Percentiles rank a stretch among this genome's conserved stretches.
phyloP scores from a whole-genome alignment of 2,113 vertebrate species.

The Tinamus guttatus region DNA sequence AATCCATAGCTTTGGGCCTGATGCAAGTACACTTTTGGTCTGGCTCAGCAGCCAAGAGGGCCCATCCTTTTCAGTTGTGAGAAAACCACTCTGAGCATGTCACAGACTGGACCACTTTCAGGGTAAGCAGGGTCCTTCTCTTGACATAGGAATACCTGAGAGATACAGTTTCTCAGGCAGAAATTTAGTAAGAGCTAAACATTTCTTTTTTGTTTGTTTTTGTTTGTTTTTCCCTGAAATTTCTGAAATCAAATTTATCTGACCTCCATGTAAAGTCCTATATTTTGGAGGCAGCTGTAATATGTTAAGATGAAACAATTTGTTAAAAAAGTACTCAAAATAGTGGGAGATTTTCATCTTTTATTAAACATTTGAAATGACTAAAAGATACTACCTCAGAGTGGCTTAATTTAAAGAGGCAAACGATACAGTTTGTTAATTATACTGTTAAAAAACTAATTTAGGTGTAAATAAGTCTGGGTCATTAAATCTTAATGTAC shows the following conservation, averaged over 20 bases:
- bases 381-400: slow-evolving; percentile 57
- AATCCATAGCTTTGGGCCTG: not conserved
- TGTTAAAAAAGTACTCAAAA: slow-evolving; percentile 13
- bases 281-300: not conserved
- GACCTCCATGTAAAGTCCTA: not conserved
- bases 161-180: not conserved
- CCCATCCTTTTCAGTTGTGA: not conserved
- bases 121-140: not conserved
- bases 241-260: not conserved
- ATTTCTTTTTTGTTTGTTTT: not conserved
- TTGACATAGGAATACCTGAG: not conserved
- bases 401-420: slow-evolving; percentile 60
- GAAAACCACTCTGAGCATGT: not conserved
- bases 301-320: not conserved
- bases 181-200: not conserved
- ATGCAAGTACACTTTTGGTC: not conserved
- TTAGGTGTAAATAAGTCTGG: slow-evolving; percentile 79
- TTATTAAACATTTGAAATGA: slow-evolving; percentile 71
- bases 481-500: slow-evolving; percentile 75
- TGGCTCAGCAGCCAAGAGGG: not conserved
- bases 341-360: slow-evolving; percentile 68
- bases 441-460: slow-evolving; percentile 76
- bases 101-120: not conserved
- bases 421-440: slow-evolving; percentile 77
- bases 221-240: not conserved